Base-by-base conservation (phyloP, 92 coral and sea anemone genomes). In the Phymanthus crucifer region DNA sequence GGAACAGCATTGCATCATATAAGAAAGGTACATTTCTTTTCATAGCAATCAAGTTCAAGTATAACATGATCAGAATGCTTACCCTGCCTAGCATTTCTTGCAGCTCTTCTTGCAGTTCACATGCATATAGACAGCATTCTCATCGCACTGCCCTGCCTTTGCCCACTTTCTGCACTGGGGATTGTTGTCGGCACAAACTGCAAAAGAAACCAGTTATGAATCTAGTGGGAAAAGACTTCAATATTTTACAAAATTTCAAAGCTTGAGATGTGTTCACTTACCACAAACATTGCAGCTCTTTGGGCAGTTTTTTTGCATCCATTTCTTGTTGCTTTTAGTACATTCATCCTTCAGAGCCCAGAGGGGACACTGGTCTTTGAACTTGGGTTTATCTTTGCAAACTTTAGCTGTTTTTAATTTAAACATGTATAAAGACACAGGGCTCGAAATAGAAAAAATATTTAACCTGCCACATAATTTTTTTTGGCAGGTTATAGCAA, bases 341-440 rank as follows among this genome's bases (percentile, higher is more conserved):
- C 96, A 91, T 77, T 89, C 93, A 2, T 85, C 83, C 21, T 27
- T 45, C 61, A 78, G 73, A 0, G 96, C 90, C 96, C 96, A 91
- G 0, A 58, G 61, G 5, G 78, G 72, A 47, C 96, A 91, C n/a
- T 78, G 43, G 3, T 18, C 66, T 19, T 79, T 31, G 3, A 9
- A 45, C 34, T 69, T 76, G 24, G 27, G 80, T 2, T 69, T 69
- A 27, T 76, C 80, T 2, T 29, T 33, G 29, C 80, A 76, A 6
- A 29, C 4, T 11, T 71, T 47, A 17, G 43, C 66, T 47, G 43
- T n/a, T n/a, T n/a, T n/a, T 26, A 14, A 34, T 7, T 35, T 35
- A n/a, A n/a, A n/a, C n/a, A n/a, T 70, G 9, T 8, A 19, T 24
- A 3, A 35, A 32, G 19, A 31, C 1, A 40, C n/a, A n/a, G n/a